Conservation (phyloP, 1,140 invertebrate species). For the Sitobion miscanthi region DNA sequence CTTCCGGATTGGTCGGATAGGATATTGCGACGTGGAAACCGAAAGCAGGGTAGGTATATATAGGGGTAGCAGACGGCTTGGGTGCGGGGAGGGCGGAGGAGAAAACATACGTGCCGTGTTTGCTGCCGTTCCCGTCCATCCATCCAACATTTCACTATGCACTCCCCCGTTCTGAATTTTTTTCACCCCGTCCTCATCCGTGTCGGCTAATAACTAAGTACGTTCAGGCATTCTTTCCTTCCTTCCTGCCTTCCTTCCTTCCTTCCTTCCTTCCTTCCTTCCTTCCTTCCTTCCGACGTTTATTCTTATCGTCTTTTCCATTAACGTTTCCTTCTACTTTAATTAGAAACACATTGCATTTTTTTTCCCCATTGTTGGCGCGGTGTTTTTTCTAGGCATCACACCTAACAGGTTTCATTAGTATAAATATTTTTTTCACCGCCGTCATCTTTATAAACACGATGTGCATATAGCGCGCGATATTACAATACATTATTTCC, state of each 20-base stretch:
- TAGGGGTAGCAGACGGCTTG: background rate
- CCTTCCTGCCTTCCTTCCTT: slow-evolving; percentile 45
- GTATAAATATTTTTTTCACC: background rate
- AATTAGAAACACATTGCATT: slow-evolving; percentile 35
- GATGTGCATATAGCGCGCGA: background rate
- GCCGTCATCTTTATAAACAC: background rate
- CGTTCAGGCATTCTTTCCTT: slow-evolving; percentile 54
- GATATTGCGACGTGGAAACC: slow-evolving; percentile 47
- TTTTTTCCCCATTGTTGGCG: background rate
- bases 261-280: slow-evolving; percentile 51
- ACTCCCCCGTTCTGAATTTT: background rate
- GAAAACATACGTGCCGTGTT: slow-evolving; percentile 54
- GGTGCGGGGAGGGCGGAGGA: background rate
- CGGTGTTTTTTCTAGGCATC: background rate
- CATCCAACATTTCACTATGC: slow-evolving; percentile 24
- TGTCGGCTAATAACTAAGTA: slow-evolving; percentile 51
- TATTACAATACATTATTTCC: slow-evolving; percentile 16
- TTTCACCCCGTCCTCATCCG: background rate
- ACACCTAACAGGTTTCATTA: background rate
- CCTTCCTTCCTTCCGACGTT: slow-evolving; percentile 54
- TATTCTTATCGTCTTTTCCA: slow-evolving; percentile 53
- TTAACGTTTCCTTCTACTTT: slow-evolving; percentile 47
- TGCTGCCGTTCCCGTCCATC: background rate
- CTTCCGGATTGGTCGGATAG: slow-evolving; percentile 54
- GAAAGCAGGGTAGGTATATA: background rate